Evolutionary conservation across 2,888 invertebrate genomes (phyloP).

Genomic region (Thyatira batis): DNA sequence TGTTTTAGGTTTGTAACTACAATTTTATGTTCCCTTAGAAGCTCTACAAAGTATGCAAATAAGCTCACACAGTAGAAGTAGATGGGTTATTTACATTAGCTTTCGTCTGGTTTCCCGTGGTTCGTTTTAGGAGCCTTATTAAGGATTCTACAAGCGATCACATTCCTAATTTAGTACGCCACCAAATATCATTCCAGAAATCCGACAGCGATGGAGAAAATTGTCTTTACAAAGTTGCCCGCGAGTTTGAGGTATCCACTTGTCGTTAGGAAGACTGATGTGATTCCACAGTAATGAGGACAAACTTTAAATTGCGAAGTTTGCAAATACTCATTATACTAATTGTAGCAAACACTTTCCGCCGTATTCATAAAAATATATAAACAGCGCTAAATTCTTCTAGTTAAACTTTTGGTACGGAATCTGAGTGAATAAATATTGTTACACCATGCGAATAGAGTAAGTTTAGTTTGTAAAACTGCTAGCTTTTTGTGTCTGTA

Average conservation of each 20-base stretch:
- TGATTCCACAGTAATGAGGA: not conserved
- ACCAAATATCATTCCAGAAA: not conserved
- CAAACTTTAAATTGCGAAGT: not conserved
- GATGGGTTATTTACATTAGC: not conserved
- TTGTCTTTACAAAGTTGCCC: not conserved
- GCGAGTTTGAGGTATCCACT: not conserved
- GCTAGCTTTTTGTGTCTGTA: too few relatives aligned
- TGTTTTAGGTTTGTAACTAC: not conserved
- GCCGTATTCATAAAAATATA: too few relatives aligned
- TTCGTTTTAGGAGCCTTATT: not conserved
- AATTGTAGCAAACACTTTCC: not conserved
- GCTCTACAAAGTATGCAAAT: not conserved
- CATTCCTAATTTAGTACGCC: not conserved
- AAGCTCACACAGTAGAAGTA: not conserved
- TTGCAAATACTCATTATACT: not conserved
- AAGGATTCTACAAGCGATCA: not conserved
- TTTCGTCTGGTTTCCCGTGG: not conserved
- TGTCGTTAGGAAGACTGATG: not conserved
- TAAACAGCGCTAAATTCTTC: too few relatives aligned
- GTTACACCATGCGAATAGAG: too few relatives aligned
- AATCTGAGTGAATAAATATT: too few relatives aligned
- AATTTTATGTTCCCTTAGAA: not conserved
- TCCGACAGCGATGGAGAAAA: not conserved
- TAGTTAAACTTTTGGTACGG: too few relatives aligned
- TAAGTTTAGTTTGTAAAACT: too few relatives aligned